phyloP scores from a whole-genome alignment of 2,113 vertebrate species.

The Pseudonaja textilis region DNA sequence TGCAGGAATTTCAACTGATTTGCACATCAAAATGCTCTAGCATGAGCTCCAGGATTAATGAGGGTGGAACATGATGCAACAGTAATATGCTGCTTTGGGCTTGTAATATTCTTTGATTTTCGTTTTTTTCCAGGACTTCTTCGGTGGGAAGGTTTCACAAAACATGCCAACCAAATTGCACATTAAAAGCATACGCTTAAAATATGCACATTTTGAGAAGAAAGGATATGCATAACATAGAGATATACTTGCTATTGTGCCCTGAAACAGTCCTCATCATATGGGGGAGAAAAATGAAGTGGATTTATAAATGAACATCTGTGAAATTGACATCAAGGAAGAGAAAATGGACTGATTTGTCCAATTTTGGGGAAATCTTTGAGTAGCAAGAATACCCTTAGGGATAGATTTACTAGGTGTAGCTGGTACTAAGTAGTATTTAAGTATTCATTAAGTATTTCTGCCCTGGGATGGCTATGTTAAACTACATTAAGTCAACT shows the following conservation, averaged over 20 bases:
- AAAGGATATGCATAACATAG: background rate
- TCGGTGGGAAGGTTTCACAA: too few relatives aligned
- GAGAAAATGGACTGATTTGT: background rate
- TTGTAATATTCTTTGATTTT: background rate
- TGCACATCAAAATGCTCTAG: background rate
- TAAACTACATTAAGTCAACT: background rate
- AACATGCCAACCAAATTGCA: background rate
- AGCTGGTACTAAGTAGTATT: background rate
- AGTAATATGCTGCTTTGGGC: background rate
- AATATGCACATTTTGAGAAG: background rate
- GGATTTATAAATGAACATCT: background rate
- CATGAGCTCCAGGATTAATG: background rate
- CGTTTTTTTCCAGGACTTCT: background rate
- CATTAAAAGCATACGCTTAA: background rate
- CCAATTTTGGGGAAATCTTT: background rate
- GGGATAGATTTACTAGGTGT: background rate
- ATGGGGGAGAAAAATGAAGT: background rate
- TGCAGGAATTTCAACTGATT: background rate
- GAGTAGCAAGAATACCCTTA: background rate
- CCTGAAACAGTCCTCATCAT: background rate
- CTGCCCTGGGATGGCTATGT: background rate
- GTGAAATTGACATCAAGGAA: background rate
- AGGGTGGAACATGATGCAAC: too few relatives aligned
- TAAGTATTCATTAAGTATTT: background rate
- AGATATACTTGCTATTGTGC: background rate